These are phyloP conservation scores for Adelges cooleyi DNA, from an alignment of 1,140 invertebrate species.

Conservation along the genomic window DNA sequence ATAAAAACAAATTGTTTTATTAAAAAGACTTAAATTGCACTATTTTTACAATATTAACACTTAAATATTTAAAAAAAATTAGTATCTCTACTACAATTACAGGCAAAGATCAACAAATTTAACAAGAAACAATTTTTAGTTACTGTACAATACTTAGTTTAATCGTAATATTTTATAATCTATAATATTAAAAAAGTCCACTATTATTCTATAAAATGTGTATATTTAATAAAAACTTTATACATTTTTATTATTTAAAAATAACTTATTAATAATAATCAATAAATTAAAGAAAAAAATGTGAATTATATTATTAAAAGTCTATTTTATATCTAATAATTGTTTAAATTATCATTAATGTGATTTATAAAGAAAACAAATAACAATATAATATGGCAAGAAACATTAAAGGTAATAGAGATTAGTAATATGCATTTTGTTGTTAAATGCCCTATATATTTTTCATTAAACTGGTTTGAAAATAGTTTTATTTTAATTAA, in stretches of 20 bases:
- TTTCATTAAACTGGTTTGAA: slow-evolving; percentile 15
- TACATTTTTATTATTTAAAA: slow-evolving; percentile 18
- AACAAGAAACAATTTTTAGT: slow-evolving; percentile 27
- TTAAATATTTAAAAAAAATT: slow-evolving; percentile 27
- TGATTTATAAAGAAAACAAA: slow-evolving; percentile 22
- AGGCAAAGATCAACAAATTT: slow-evolving; percentile 29
- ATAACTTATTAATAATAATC: slow-evolving; percentile 3
- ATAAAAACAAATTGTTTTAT: slow-evolving; percentile 29
- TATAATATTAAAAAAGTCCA: neutral
- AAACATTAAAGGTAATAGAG: too few relatives aligned
- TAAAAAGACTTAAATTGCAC: slow-evolving; percentile 29
- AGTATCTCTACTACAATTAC: slow-evolving; percentile 25
- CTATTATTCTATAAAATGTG: slow-evolving; percentile 25
- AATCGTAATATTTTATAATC: slow-evolving; percentile 14
- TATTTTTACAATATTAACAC: slow-evolving; percentile 29
- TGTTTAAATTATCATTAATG: slow-evolving; percentile 13
- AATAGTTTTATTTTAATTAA: slow-evolving; percentile 3
- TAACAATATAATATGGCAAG: slow-evolving; percentile 17
- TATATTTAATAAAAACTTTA: slow-evolving; percentile 12
- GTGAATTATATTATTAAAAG: slow-evolving; percentile 13
- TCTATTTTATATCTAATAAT: slow-evolving; percentile 13
- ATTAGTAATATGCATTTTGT: too few relatives aligned
- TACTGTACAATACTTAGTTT: slow-evolving; percentile 24
- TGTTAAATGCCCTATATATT: too few relatives aligned
- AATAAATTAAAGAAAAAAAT: neutral